Evolutionary conservation across 2,888 invertebrate genomes (phyloP).

Genomic region (Trichopoda pennipes): DNA sequence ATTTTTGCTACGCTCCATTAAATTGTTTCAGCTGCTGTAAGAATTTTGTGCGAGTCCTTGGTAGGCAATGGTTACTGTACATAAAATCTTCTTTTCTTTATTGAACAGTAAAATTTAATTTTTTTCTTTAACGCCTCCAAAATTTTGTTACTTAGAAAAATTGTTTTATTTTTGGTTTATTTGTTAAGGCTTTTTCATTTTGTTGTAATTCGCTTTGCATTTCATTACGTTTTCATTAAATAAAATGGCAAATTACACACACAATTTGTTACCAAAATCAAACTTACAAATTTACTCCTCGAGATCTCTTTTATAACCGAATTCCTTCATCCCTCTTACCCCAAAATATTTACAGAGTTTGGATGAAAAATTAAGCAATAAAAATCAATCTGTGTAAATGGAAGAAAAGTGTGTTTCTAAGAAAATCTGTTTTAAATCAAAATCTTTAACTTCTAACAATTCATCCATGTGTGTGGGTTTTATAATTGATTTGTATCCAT

Average conservation of each 20-base stretch:
- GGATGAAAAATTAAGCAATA: slow-evolving; percentile 1
- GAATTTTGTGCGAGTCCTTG: neutral
- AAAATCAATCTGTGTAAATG: slow-evolving; percentile 41
- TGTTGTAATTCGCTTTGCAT: slow-evolving; percentile 74
- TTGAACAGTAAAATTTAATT: slow-evolving; percentile 60
- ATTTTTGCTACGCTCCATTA: neutral
- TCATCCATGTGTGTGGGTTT: slow-evolving; percentile 3
- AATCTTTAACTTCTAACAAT: slow-evolving; percentile 37
- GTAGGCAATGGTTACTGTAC: neutral
- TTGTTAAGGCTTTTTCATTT: neutral
- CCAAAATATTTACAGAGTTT: slow-evolving; percentile 10
- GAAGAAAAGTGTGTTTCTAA: neutral
- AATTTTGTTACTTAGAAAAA: slow-evolving; percentile 24
- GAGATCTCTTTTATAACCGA: neutral
- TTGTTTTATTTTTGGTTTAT: neutral
- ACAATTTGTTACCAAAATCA: slow-evolving; percentile 75
- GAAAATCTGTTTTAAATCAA: neutral
- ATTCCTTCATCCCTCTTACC: slow-evolving; percentile 10
- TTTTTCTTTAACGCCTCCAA: slow-evolving; percentile 61
- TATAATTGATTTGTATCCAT: too few relatives aligned
- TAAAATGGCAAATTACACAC: slow-evolving; percentile 79
- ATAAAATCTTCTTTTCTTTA: neutral
- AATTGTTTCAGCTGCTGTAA: neutral
- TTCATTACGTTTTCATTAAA: slow-evolving; percentile 79
- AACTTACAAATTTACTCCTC: slow-evolving; percentile 30